Evolutionary conservation across 2,113 vertebrate genomes (phyloP), one percentile per base, ranked within the genome.

Genomic region (Ptilonorhynchus violaceus): DNA sequence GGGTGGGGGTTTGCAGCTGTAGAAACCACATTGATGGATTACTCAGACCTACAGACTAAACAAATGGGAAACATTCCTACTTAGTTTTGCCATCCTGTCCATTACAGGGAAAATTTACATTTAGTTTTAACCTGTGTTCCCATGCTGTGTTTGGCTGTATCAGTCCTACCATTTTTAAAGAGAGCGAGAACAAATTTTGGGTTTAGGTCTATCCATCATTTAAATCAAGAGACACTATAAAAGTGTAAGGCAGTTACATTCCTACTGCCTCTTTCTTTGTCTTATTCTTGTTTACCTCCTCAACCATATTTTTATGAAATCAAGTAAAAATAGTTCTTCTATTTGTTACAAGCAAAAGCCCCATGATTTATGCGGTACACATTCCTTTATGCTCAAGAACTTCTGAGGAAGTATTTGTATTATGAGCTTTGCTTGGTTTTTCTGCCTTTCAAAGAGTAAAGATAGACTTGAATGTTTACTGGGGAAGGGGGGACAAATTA

Each of bases 51-150:
- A 20, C 24, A 69, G 10, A 44, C 19, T 49, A 33, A 87, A 49
- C 3, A 31, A 35, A 30, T 21, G 6, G 14, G 20, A 46, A 44
- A 47, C 3, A 11, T 30, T 63, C 9, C 70, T 62, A 2, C 7
- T 42, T 63, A 15, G 25, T 46, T 94, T 86, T 85, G 18, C 16
- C 5, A 3, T 70, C 17, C 15, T 8, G 2, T 46, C 21, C 1
- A 0, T 35, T 33, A 14, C 0, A 10, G 23, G 28, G 4, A 14
- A 42, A 76, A 42, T 0, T 18, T 39, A 14, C 2, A 1, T 47
- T 78, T 67, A 59, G 13, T 49, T 92, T 83, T 86, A 83, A 41
- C 14, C 4, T 88, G 1, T 39, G 7, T 47, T 77, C 7, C 21
- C 3, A 1, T 69, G 23, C 22, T 52, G 5, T 37, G n/a, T 52